These are phyloP conservation scores for Plebejus argus DNA, from an alignment of 2,888 invertebrate genomes.

Conservation along the genomic window DNA sequence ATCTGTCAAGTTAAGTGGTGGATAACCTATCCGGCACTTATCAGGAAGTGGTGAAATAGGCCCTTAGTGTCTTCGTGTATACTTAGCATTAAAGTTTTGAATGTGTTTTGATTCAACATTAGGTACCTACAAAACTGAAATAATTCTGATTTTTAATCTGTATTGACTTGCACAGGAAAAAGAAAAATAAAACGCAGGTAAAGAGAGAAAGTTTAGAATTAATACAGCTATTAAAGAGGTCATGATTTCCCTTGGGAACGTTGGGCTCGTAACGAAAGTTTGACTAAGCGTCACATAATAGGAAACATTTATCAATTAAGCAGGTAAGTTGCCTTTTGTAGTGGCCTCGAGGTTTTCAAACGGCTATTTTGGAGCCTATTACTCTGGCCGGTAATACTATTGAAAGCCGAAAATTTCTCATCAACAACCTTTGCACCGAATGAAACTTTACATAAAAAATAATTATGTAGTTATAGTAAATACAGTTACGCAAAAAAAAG, in stretches of 20 bases:
- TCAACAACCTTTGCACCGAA: neutral
- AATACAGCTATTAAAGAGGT: conserved; percentile 54
- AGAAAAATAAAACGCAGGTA: neutral
- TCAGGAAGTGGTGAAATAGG: no score
- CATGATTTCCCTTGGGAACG: conserved; percentile 62
- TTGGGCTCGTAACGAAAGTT: conserved; percentile 66
- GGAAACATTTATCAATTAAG: conserved; percentile 35
- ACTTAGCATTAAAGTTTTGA: no score
- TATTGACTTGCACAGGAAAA: neutral
- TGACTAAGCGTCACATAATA: conserved; percentile 62
- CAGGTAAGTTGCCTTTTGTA: conserved; percentile 23
- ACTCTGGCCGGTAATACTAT: neutral
- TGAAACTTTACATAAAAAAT: neutral
- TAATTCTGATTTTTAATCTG: neutral
- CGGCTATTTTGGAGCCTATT: conserved; percentile 17
- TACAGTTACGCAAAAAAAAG: neutral
- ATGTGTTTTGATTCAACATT: neutral
- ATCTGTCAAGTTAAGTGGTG: no score
- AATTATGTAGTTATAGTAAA: neutral
- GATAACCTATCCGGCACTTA: no score
- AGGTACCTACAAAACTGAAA: neutral
- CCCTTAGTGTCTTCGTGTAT: no score
- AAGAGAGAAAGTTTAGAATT: conserved; percentile 54
- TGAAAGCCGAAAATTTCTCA: conserved; percentile 4
- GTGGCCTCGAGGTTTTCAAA: conserved; percentile 26